A percentile compares a stretch with the other conserved stretches of the same genome.
These are phyloP conservation scores for Trichopria drosophilae DNA, from an alignment of 2,888 invertebrate genomes.

Conservation along the genomic window DNA sequence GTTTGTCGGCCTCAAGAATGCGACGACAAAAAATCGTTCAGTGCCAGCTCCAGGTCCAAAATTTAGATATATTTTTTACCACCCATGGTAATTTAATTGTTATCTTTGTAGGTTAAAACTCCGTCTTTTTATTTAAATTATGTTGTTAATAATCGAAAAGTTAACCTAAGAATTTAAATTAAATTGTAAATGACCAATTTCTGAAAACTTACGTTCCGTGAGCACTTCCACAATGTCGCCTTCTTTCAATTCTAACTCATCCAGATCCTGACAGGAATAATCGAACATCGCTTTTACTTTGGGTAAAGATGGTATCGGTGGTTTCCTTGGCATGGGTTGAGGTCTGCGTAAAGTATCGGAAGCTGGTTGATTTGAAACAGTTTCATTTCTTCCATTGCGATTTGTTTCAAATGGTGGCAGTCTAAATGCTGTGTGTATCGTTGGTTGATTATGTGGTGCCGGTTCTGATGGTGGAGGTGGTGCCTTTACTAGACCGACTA, in stretches of 20 bases:
- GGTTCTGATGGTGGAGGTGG: slow-evolving; percentile 60
- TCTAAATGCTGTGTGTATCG: slow-evolving; percentile 46
- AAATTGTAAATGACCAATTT: too few relatives aligned
- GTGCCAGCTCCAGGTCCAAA: too few relatives aligned
- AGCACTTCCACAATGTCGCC: slow-evolving; percentile 66
- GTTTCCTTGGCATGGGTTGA: slow-evolving; percentile 56
- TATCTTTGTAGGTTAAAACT: too few relatives aligned
- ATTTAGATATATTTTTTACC: too few relatives aligned
- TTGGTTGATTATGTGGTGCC: slow-evolving; percentile 58
- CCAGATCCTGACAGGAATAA: slow-evolving; percentile 68
- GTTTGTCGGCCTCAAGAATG: too few relatives aligned
- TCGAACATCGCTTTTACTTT: slow-evolving; percentile 64
- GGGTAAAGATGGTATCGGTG: slow-evolving; percentile 53
- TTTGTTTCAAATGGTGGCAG: slow-evolving; percentile 40
- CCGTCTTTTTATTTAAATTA: too few relatives aligned
- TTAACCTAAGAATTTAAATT: background rate
- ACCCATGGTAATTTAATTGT: too few relatives aligned
- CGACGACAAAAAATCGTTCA: too few relatives aligned
- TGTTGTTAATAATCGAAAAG: too few relatives aligned
- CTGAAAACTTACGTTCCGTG: slow-evolving; percentile 61
- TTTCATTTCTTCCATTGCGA: slow-evolving; percentile 25
- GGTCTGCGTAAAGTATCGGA: slow-evolving; percentile 24
- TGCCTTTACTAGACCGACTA: slow-evolving; percentile 46
- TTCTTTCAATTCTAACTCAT: slow-evolving; percentile 66
- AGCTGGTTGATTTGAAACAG: slow-evolving; percentile 17